phyloP scores from a whole-genome alignment of 1,140 invertebrate genomes.

The Bombus confusus region DNA sequence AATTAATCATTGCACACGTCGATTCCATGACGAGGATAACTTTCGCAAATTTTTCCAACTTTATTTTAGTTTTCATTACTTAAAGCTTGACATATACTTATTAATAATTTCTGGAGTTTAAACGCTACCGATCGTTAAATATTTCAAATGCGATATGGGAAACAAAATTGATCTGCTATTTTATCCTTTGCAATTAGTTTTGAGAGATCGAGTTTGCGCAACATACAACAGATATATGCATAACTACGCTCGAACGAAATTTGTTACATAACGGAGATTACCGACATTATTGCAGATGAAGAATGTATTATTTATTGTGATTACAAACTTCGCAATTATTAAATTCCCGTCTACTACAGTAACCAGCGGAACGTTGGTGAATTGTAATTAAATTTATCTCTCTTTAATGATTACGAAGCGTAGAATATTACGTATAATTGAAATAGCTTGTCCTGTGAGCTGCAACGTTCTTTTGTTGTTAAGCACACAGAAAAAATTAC shows the following conservation, averaged over 20 bases:
- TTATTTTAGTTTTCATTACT: not conserved
- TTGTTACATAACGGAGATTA: not conserved
- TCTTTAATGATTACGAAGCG: not conserved
- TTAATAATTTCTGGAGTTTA: not conserved
- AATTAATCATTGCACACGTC: not conserved
- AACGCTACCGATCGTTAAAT: not conserved
- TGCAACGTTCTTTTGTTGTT: not conserved
- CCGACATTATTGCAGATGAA: not conserved
- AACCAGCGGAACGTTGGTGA: not conserved
- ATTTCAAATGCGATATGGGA: not conserved
- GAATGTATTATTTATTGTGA: not conserved
- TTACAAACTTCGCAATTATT: not conserved
- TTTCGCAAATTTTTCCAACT: not conserved
- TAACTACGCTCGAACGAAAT: not conserved
- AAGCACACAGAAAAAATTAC: not conserved
- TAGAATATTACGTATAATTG: not conserved
- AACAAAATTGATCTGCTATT: not conserved
- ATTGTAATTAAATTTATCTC: constrained; percentile 15
- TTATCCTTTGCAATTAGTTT: not conserved
- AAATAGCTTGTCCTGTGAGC: not conserved
- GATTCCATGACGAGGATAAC: not conserved
- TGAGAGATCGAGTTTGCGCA: not conserved
- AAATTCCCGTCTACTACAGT: not conserved
- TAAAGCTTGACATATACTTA: not conserved
- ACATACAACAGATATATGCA: not conserved